phyloP scores from a whole-genome alignment of 2,888 invertebrate species.

The Hartigia nigra region DNA sequence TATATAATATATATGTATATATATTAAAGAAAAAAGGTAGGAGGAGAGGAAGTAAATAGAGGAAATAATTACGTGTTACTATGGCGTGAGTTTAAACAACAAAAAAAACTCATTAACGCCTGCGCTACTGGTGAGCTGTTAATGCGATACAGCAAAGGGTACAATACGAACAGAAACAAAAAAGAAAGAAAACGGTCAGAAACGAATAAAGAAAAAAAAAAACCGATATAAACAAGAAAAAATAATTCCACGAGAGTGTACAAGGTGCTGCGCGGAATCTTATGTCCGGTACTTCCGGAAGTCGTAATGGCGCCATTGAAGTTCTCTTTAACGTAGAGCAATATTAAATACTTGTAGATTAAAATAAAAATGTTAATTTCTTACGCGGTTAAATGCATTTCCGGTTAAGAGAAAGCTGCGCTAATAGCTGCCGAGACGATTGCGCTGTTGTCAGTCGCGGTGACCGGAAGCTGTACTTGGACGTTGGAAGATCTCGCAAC shows the following conservation, averaged over 20 bases:
- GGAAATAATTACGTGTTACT: not conserved
- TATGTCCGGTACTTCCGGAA: not conserved
- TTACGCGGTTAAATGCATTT: not conserved
- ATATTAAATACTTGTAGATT: not conserved
- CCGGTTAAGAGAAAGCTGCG: not conserved
- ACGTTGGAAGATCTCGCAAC: not conserved
- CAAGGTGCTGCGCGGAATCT: not conserved
- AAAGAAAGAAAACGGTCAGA: slow-evolving; percentile 12
- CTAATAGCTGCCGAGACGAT: not conserved
- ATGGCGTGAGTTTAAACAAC: not conserved
- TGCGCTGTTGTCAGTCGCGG: not conserved
- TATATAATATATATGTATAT: slow-evolving; percentile 21
- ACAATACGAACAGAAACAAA: not conserved
- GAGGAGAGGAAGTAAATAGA: not conserved
- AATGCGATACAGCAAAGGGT: not conserved
- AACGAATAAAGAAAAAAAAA: slow-evolving; percentile 5
- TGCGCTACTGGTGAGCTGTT: not conserved
- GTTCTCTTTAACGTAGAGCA: not conserved
- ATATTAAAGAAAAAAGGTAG: not conserved
- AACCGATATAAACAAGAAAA: slow-evolving; percentile 7
- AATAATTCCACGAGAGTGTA: not conserved
- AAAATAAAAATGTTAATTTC: not conserved
- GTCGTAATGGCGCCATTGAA: not conserved
- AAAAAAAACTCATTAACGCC: not conserved
- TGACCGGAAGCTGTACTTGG: not conserved